Percentiles rank a stretch among this genome's conserved stretches.
phyloP scores from a whole-genome alignment of 2,888 invertebrate genomes.

The Drosophila quinaria region DNA sequence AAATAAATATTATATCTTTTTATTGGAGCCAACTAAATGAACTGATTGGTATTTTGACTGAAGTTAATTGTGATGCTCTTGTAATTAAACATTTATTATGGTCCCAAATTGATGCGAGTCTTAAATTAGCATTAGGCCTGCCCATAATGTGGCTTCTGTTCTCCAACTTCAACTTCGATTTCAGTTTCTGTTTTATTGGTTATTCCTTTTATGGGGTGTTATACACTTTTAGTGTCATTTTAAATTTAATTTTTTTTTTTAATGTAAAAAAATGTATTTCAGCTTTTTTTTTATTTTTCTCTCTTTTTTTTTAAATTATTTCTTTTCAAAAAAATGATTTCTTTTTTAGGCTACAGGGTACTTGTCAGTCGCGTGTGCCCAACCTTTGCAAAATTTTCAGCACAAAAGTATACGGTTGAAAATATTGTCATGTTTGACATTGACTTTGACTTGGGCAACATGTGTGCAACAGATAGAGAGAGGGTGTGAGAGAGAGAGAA shows the following conservation, averaged over 20 bases:
- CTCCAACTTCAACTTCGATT: background rate
- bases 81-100: slow-evolving; percentile 8
- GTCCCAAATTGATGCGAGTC: slow-evolving; percentile 1
- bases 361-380: too few species aligned
- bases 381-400: slow-evolving; percentile 52
- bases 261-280: too few species aligned
- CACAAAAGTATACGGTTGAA: slow-evolving; percentile 45
- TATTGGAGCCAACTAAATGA: background rate
- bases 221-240: too few species aligned
- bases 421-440: slow-evolving; percentile 56
- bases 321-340: too few species aligned
- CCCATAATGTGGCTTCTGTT: background rate
- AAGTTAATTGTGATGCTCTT: background rate
- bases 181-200: background rate
- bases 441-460: slow-evolving; percentile 47
- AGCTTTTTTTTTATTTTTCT: too few species aligned
- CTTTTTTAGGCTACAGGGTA: too few species aligned
- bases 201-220: background rate
- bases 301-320: too few species aligned
- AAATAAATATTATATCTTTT: too few species aligned
- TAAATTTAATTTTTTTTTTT: too few species aligned
- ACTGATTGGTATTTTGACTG: background rate
- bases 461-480: slow-evolving; percentile 14
- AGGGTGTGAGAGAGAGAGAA: background rate
- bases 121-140: slow-evolving; percentile 12